Conservation (phyloP, 2,113 vertebrate genomes). For the Lasiurus borealis region DNA sequence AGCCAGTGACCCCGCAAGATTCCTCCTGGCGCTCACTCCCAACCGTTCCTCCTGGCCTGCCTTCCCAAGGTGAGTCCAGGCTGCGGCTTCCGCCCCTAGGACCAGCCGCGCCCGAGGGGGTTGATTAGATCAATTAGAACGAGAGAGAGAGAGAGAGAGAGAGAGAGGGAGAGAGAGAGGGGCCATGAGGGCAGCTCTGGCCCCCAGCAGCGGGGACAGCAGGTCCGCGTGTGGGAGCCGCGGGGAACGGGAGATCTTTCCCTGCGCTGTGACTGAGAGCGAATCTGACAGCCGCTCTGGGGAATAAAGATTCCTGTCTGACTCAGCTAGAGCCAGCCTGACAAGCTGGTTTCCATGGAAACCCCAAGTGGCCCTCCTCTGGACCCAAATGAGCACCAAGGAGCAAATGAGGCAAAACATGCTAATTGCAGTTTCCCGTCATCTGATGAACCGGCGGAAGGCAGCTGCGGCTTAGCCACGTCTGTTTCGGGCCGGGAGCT, state of each 20-base stretch:
- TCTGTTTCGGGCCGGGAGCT: not conserved
- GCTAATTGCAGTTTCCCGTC: slow-evolving; percentile 58
- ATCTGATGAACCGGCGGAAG: slow-evolving; percentile 40
- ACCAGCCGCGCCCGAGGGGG: not conserved
- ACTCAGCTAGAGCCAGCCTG: slow-evolving; percentile 85
- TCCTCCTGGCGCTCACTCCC: not conserved
- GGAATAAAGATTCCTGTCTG: slow-evolving; percentile 89
- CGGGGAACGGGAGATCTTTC: slow-evolving; percentile 52
- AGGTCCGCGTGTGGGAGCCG: not conserved
- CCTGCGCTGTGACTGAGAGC: slow-evolving; percentile 74
- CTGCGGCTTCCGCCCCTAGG: not conserved
- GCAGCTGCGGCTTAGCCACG: not conserved
- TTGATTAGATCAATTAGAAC: not conserved
- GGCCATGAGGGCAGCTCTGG: no score
- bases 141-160: not conserved
- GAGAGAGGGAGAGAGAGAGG: not conserved
- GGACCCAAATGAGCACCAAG: slow-evolving; percentile 69
- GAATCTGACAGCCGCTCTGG: slow-evolving; percentile 86
- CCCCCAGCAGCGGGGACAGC: not conserved
- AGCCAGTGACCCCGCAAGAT: fast-evolving
- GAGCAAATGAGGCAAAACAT: slow-evolving; percentile 53
- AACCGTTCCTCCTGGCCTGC: not conserved
- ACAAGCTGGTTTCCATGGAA: slow-evolving; percentile 91
- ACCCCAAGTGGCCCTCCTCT: slow-evolving; percentile 81
- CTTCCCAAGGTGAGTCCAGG: not conserved